These are phyloP conservation scores for Calycopis cecrops DNA, from an alignment of 1,140 invertebrate genomes.

Conservation along the genomic window DNA sequence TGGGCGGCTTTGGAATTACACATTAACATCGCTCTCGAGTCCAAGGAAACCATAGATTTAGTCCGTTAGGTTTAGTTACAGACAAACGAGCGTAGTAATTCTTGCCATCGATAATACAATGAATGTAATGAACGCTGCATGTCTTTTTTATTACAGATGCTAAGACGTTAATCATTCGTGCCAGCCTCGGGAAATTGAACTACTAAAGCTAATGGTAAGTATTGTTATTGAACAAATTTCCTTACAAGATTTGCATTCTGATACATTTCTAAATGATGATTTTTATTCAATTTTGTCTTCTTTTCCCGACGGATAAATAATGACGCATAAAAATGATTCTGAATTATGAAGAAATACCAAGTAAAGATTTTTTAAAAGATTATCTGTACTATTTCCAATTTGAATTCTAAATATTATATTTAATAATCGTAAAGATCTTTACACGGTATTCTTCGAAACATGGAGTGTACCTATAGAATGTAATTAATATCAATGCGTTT, in stretches of 20 bases:
- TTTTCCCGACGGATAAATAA: conserved; percentile 54
- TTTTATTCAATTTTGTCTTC: conserved; percentile 50
- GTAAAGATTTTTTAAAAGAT: neutral
- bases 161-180: neutral
- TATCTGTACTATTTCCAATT: neutral
- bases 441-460: no score
- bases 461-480: no score
- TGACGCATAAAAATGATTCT: conserved; percentile 42
- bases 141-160: neutral
- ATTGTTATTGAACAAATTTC: neutral
- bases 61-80: no score
- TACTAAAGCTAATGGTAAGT: neutral
- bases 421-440: no score
- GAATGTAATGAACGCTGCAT: neutral
- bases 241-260: neutral
- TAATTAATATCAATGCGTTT: no score
- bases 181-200: neutral
- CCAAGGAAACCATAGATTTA: no score
- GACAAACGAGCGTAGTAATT: no score
- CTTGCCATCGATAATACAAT: no score
- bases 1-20: no score
- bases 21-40: no score
- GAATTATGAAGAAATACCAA: conserved; percentile 15
- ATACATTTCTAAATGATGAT: conserved; percentile 38
- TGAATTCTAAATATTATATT: no score